A percentile compares a stretch with the other conserved stretches of the same genome.
Conservation (phyloP, 2,797 vertebrate genomes). For the Fratercula arctica region DNA sequence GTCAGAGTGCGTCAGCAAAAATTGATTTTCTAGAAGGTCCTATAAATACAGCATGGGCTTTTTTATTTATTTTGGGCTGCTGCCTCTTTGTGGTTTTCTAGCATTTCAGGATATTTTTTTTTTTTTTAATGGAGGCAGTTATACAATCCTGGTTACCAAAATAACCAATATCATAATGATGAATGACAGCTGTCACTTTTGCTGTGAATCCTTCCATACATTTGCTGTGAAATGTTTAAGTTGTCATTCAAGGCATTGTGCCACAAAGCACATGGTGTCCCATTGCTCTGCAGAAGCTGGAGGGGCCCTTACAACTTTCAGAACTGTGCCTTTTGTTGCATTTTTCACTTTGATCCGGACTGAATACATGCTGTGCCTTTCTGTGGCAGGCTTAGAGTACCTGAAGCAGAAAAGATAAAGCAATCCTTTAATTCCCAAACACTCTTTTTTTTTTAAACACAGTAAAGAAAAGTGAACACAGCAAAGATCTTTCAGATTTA, state of each 20-base stretch:
- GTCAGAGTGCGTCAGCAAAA: neutral
- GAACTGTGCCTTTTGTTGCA: neutral
- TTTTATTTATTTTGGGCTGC: neutral
- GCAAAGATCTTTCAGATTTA: neutral
- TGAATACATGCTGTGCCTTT: neutral
- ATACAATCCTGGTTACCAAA: neutral
- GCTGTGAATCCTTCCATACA: neutral
- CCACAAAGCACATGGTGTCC: neutral
- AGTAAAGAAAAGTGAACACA: neutral
- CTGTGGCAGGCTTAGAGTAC: neutral
- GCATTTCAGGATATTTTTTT: neutral
- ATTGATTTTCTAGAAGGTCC: neutral
- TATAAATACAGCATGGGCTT: neutral
- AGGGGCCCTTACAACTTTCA: neutral
- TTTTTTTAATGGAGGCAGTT: neutral
- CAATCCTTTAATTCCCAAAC: neutral
- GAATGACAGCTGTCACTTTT: neutral
- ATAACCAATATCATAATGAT: neutral
- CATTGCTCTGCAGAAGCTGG: neutral
- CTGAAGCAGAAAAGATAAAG: neutral
- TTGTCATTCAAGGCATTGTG: neutral
- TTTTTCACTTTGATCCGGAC: neutral
- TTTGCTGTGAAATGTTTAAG: neutral
- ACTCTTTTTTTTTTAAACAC: neutral
- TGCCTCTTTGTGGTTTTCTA: neutral